Conservation (phyloP, 2,888 invertebrate genomes). For the Cephus sareptanus region DNA sequence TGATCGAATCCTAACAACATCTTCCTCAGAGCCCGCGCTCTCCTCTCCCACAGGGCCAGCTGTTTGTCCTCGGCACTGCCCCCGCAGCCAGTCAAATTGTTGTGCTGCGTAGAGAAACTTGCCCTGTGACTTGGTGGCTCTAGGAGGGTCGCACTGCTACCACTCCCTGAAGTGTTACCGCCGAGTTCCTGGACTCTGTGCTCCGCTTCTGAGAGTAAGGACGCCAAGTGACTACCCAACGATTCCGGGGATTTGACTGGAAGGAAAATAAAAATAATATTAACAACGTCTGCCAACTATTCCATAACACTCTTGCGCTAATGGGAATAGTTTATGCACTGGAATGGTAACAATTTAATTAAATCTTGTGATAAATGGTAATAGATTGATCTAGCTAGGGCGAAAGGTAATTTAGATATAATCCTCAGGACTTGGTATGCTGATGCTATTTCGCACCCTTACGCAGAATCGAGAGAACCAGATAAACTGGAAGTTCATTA, state of each 20-base stretch:
- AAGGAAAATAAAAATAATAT: conserved; percentile 33
- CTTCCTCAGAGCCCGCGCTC: conserved; percentile 80
- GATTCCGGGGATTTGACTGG: conserved; percentile 80
- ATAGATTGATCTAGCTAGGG: not conserved
- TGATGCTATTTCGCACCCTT: not conserved
- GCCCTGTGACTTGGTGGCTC: conserved; percentile 56
- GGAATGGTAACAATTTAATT: not conserved
- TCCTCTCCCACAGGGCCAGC: conserved; percentile 88
- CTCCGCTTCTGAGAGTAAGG: conserved; percentile 85
- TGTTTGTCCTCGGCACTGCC: conserved; percentile 83
- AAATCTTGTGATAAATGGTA: not conserved
- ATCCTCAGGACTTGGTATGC: not conserved
- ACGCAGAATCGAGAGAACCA: not conserved
- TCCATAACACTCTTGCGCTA: not conserved
- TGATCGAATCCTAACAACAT: conserved; percentile 91
- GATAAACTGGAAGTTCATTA: not conserved
- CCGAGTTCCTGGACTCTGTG: conserved; percentile 83
- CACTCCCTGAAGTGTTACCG: conserved; percentile 59
- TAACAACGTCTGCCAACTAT: not conserved
- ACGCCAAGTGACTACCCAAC: conserved; percentile 80
- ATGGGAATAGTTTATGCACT: not conserved
- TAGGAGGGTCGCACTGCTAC: conserved; percentile 45
- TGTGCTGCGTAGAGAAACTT: conserved; percentile 59
- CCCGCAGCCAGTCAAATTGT: conserved; percentile 75
- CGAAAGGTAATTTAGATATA: not conserved